Evolutionary conservation across 2,888 invertebrate species (phyloP), one percentile per base, ranked within the genome.

Genomic region (Eupithecia inturbata): DNA sequence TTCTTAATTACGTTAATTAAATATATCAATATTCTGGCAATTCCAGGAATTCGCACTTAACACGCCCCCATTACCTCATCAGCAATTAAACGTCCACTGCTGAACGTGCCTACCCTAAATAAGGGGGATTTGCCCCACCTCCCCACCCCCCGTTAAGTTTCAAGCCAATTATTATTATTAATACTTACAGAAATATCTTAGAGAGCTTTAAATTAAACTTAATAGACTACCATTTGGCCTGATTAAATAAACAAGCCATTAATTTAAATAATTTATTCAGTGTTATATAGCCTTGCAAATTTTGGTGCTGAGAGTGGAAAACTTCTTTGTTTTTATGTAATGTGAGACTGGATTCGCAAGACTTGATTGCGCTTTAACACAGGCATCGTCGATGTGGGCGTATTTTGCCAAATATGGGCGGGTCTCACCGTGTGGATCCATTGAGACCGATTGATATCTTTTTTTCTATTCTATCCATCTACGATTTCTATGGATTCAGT

Each of bases 211-310:
- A 57, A 57, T 57, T 26, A 4, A 57, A 57, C 26, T 57, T 57
- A 4, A 57, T 12, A 26, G 57, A 57, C 57, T 26, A 5, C 1
- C 36, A 9, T 9, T 26, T 57, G 57, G 57, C 57, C 57, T 57
- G 57, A 57, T 26, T 5, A 22, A 10, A 10, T 22, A 26, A 57
- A 57, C 14, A 26, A 22, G 57, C 26, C 57, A 26, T 57, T 26
- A 26, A 57, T 57, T 57, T 57, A 26, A 57, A 57, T 57, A 26
- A 57, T 57, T 14, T 57, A 57, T 57, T 26, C 57, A 57, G 57
- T 26, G 26, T 57, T 26, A 57, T 22, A 57, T 26, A 57, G 4
- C 26, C 22, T 57, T 57, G 26, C 14, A 26, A 26, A 57, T 57
- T 57, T 57, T 26, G 14, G 12, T 14, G 12, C 22, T 22, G 57